Evolutionary conservation across 2,888 invertebrate species (phyloP).

Genomic region (Lysandra bellargus): DNA sequence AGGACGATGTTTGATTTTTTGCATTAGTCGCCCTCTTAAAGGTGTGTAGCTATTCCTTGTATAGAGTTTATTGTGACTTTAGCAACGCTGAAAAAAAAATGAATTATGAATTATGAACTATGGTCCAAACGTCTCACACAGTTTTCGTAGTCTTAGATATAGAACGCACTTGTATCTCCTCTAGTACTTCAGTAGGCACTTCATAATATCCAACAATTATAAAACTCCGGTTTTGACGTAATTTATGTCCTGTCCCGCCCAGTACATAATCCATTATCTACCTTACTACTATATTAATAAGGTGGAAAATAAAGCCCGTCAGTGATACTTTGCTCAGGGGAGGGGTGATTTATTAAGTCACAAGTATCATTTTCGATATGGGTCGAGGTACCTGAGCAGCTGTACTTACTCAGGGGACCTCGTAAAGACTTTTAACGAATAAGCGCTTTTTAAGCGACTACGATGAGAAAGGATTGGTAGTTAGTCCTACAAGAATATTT

Average conservation of each 20-base stretch:
- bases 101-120: too few species aligned
- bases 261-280: neutral
- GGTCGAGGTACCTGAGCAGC: slow-evolving; percentile 8
- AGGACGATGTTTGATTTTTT: too few species aligned
- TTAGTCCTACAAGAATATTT: too few species aligned
- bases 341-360: slow-evolving; percentile 17
- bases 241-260: neutral
- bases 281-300: neutral
- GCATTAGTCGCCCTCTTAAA: too few species aligned
- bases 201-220: neutral
- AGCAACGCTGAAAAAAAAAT: too few species aligned
- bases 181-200: neutral
- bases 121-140: too few species aligned
- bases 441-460: neutral
- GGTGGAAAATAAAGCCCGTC: neutral
- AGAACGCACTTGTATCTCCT: neutral
- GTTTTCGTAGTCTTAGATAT: neutral
- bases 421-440: neutral
- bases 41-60: too few species aligned
- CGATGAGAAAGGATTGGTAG: neutral
- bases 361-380: slow-evolving; percentile 21
- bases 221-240: neutral
- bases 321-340: neutral
- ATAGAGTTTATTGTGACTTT: too few species aligned
- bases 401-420: slow-evolving; percentile 1